These are phyloP conservation scores for Coelinius sp. DNA, from an alignment of 2,888 invertebrate genomes.

Conservation along the genomic window DNA sequence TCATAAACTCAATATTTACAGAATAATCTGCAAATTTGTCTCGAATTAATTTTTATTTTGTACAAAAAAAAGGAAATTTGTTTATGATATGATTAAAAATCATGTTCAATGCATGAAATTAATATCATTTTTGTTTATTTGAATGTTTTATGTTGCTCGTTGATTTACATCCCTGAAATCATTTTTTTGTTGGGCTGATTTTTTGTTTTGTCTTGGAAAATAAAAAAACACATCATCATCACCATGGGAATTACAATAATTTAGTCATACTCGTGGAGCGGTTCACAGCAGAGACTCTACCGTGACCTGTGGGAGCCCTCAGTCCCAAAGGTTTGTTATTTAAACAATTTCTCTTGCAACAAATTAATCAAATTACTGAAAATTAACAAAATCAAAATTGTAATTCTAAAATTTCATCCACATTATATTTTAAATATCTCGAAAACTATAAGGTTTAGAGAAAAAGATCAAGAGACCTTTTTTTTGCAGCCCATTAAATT, in stretches of 20 bases:
- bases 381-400: too few species aligned
- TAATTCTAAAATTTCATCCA: too few species aligned
- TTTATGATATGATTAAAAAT: too few species aligned
- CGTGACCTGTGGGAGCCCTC: conserved; percentile 76
- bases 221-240: conserved; percentile 71
- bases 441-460: too few species aligned
- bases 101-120: background rate
- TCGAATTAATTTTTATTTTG: too few species aligned
- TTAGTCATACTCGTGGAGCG: conserved; percentile 88
- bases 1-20: too few species aligned
- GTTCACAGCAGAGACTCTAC: conserved; percentile 83
- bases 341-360: conserved; percentile 48
- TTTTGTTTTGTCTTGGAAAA: conserved; percentile 59
- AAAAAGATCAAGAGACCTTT: too few species aligned
- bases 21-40: too few species aligned
- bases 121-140: conserved; percentile 13
- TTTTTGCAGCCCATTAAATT: too few species aligned
- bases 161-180: conserved; percentile 24
- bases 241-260: conserved; percentile 59
- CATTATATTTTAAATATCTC: too few species aligned
- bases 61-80: too few species aligned
- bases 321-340: conserved; percentile 70
- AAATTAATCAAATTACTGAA: background rate
- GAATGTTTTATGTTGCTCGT: conserved; percentile 28
- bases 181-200: conserved; percentile 45